Percentiles rank a stretch among this genome's conserved stretches.
Evolutionary conservation across 2,888 invertebrate genomes (phyloP).

Genomic region (Leucophora obtusa): DNA sequence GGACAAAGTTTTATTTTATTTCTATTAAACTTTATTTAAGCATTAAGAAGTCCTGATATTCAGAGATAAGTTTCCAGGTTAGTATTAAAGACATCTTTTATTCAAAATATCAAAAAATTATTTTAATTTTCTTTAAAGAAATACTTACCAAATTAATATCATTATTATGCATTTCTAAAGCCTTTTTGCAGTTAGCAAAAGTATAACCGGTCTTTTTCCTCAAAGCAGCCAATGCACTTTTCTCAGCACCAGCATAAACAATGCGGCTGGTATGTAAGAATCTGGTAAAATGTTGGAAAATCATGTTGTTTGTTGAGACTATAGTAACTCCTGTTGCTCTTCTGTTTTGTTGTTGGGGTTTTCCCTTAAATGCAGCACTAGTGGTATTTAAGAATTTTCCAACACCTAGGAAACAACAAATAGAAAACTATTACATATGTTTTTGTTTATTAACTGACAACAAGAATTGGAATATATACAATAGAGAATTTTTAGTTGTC

Average conservation of each 20-base stretch:
- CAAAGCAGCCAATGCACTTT: conserved; percentile 88
- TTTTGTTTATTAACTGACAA: conserved; percentile 59
- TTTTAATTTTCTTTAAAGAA: not conserved
- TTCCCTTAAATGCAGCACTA: conserved; percentile 49
- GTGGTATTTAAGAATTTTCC: conserved; percentile 38
- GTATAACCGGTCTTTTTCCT: conserved; percentile 97
- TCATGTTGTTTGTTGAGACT: conserved; percentile 19
- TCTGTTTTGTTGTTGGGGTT: conserved; percentile 1
- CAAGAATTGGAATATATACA: conserved; percentile 40
- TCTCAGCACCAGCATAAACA: conserved; percentile 82
- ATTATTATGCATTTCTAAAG: conserved; percentile 92
- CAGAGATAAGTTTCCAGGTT: too few species aligned
- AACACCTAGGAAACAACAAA: conserved; percentile 52
- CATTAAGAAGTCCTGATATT: too few species aligned
- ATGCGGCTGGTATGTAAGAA: conserved; percentile 81
- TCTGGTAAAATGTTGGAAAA: conserved; percentile 74
- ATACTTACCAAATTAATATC: conserved; percentile 87
- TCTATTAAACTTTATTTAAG: too few species aligned
- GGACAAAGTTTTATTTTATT: too few species aligned
- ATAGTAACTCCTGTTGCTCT: conserved; percentile 10
- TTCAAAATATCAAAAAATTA: conserved; percentile 2
- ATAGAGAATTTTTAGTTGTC: conserved; percentile 22
- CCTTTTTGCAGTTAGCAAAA: conserved; percentile 97
- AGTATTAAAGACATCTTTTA: too few species aligned
- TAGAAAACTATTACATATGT: conserved; percentile 6